These are phyloP conservation scores for Ennomos fuscantarius DNA, from an alignment of 2,888 invertebrate species.

Conservation along the genomic window DNA sequence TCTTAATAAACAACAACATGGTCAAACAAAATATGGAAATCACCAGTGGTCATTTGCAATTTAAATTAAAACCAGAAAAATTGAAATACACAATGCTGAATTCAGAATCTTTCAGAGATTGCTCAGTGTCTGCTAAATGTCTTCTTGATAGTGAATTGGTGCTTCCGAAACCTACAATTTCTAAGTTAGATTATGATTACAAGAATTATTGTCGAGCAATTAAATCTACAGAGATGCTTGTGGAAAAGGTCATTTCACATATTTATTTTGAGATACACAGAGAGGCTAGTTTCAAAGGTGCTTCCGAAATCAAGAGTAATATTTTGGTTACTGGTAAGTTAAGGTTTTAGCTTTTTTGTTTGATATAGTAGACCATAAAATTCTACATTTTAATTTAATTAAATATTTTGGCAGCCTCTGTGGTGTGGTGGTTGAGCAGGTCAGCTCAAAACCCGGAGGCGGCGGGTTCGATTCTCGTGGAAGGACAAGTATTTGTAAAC, in stretches of 20 bases:
- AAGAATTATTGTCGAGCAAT: conserved; percentile 80
- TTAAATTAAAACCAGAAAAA: conserved; percentile 75
- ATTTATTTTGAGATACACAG: conserved; percentile 74
- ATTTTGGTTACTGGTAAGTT: conserved; percentile 73
- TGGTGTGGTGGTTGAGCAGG: no score
- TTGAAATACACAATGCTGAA: conserved; percentile 78
- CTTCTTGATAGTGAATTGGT: conserved; percentile 60
- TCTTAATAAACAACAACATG: conserved; percentile 84
- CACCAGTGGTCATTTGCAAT: conserved; percentile 65
- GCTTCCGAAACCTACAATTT: conserved; percentile 52
- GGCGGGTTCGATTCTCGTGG: no score
- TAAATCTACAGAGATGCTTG: conserved; percentile 74
- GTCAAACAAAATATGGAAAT: conserved; percentile 74
- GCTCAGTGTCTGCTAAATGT: conserved; percentile 74
- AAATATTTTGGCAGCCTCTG: no score
- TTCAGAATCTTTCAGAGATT: conserved; percentile 80
- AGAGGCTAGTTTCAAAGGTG: conserved; percentile 70
- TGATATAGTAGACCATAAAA: no score
- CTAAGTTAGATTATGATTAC: conserved; percentile 68
- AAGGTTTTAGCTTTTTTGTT: not conserved
- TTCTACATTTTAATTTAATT: no score
- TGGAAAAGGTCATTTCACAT: conserved; percentile 65
- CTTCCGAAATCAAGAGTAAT: conserved; percentile 77
- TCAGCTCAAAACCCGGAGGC: no score
- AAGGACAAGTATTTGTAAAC: no score